Conservation (phyloP, 2,888 invertebrate genomes). For the Thymelicus sylvestris region DNA sequence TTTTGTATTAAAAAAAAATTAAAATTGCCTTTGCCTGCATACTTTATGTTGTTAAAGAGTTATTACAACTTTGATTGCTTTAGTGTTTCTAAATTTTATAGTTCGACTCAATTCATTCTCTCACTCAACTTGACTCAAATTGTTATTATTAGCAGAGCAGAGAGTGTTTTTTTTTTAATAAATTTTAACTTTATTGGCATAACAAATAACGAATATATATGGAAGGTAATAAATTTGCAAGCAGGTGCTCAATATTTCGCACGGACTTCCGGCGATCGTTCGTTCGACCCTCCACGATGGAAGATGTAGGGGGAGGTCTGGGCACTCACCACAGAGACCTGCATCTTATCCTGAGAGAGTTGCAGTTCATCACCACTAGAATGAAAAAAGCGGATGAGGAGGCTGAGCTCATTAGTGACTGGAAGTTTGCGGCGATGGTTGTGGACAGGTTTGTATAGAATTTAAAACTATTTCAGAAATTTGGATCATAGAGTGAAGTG, state of each 20-base stretch:
- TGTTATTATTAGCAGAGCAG: no score
- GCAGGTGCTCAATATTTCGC: constrained; percentile 80
- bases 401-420: constrained; percentile 96
- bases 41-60: no score
- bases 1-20: neutral
- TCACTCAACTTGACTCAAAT: no score
- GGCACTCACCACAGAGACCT: constrained; percentile 93
- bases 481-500: no score
- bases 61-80: no score
- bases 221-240: constrained; percentile 37
- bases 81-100: no score
- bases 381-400: constrained; percentile 98
- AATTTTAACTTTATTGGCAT: neutral
- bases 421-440: constrained; percentile 99
- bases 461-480: no score
- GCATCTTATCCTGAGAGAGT: constrained; percentile 95
- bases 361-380: constrained; percentile 96
- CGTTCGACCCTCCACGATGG: constrained; percentile 92
- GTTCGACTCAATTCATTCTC: no score
- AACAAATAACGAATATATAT: constrained; percentile 35
- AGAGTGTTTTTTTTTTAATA: no score
- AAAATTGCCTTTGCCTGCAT: no score
- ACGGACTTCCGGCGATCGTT: constrained; percentile 85
- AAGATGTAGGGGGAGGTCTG: constrained; percentile 86
- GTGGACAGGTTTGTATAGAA: constrained; percentile 89